Base-by-base conservation (phyloP, 2,113 vertebrate genomes). In the Papio anubis region DNA sequence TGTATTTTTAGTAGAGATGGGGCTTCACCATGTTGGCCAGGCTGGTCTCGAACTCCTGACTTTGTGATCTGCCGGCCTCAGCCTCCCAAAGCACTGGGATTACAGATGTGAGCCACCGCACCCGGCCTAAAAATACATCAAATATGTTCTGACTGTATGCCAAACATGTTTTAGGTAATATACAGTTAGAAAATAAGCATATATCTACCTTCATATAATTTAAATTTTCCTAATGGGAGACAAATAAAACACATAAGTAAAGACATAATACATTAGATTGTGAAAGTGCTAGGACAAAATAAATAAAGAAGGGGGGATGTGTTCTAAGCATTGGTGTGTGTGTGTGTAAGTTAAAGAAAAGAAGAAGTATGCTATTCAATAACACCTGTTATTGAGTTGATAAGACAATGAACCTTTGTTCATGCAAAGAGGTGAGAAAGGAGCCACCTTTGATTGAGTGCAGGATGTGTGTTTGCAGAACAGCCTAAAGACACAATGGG, bases 281-380 rank as follows among this genome's bases (percentile, higher is more conserved):
- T 57, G 3, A 18, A 86, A 64, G 30, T 12, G 17, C 17, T 32
- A 18, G 27, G 38, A 55, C 16, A 32, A 38, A 43, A 45, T 45
- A 87, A 30, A 23, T 48, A 45, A 70, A 73, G 10, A 1, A 35
- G 8, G 0, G 0, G 5, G 4, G 13, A 61, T 3, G 2, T 0
- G 13, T 11, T 30, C 66, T 68, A 8, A n/a, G 30, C 0, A 4
- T 13, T 43, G n/a, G 2, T 23, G 14, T 9, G 2, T 55, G 2
- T 48, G 2, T 48, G 16, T 30, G 61, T 30, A 64, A 64, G 27
- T 30, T 11, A 64, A 30, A 64, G 27, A 64, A 64, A 64, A 30
- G 27, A 64, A 64, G 27, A 30, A 64, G 11, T 64, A 64, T 30
- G 27, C 61, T 64, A 64, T 64, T 64, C 27, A 64, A 13, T 30